phyloP scores from a whole-genome alignment of 2,113 vertebrate genomes.

The Pterocles burchelli region DNA sequence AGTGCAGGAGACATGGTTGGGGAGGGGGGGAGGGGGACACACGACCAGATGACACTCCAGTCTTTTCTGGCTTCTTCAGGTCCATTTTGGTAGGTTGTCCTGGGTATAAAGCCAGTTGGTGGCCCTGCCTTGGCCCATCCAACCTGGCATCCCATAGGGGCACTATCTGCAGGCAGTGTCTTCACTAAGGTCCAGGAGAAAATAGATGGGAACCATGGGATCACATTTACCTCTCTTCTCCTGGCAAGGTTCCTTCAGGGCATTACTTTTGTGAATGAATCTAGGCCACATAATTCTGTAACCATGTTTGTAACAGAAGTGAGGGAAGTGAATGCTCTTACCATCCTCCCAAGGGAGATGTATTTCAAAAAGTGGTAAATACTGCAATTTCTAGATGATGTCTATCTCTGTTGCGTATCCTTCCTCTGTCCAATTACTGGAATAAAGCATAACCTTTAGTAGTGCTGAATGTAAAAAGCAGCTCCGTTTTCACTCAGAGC shows the following conservation, averaged over 20 bases:
- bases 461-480: not conserved
- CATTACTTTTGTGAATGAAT: not conserved
- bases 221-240: not conserved
- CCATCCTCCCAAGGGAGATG: not conserved
- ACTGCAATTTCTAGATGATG: not conserved
- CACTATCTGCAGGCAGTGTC: not conserved
- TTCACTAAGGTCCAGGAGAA: not conserved
- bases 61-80: not conserved
- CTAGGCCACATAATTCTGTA: not conserved
- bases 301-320: not conserved
- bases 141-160: not conserved
- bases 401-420: not conserved
- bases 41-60: not conserved
- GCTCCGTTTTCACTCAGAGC: not conserved
- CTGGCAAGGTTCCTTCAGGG: not conserved
- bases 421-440: not conserved
- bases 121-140: not conserved
- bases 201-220: not conserved
- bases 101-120: rapidly evolving
- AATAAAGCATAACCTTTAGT: not conserved
- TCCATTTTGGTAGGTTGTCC: not conserved
- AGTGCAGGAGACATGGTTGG: not conserved
- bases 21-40: too few relatives aligned
- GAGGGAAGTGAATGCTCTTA: not conserved
- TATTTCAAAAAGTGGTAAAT: constrained; percentile 1